Conservation (phyloP, 2,888 invertebrate genomes). For the Leistus spinibarbis region DNA sequence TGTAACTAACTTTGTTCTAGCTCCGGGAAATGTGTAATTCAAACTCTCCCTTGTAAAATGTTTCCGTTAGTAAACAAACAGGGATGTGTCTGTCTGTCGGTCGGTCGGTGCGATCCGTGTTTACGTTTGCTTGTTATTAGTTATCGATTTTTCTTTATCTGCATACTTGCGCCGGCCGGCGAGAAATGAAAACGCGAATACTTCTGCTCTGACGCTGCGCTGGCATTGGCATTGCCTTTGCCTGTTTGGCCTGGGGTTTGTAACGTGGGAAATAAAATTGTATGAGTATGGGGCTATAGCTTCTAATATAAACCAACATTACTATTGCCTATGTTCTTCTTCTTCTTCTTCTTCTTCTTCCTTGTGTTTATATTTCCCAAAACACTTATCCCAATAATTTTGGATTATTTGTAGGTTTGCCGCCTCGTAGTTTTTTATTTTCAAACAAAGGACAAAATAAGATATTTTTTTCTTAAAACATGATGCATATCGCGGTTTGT, state of each 20-base stretch:
- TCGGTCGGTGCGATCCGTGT: slow-evolving; percentile 33
- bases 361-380: neutral
- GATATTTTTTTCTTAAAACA: neutral
- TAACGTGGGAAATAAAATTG: neutral
- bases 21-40: slow-evolving; percentile 39
- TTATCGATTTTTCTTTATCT: slow-evolving; percentile 39
- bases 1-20: slow-evolving; percentile 40
- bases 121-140: slow-evolving; percentile 39
- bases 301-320: neutral
- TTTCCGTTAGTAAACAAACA: slow-evolving; percentile 40
- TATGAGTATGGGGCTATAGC: neutral
- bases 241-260: neutral
- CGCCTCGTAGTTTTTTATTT: too few relatives aligned
- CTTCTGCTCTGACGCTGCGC: neutral
- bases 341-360: neutral
- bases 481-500: neutral
- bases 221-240: neutral
- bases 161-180: slow-evolving; percentile 26
- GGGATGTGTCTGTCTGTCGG: too few relatives aligned
- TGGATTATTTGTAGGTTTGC: neutral
- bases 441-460: neutral
- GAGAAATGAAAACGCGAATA: neutral
- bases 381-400: neutral
- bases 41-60: slow-evolving; percentile 39
- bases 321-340: neutral